Base-by-base conservation (phyloP, 2,113 vertebrate species). In the Archocentrus centrarchus region DNA sequence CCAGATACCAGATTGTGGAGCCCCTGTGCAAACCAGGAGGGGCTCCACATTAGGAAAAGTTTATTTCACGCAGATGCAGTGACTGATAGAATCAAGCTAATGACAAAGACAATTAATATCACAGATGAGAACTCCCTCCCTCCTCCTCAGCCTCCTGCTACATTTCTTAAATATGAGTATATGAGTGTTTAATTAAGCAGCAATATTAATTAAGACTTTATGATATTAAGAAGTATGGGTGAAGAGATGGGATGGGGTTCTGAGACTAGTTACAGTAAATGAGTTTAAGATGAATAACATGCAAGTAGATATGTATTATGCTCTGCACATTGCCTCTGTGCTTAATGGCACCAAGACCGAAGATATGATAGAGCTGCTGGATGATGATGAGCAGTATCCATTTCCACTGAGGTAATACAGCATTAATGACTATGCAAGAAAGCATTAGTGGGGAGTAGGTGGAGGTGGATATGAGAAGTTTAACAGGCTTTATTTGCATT, bases 121-220 rank as follows among this genome's bases (percentile, higher is more conserved):
- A 90, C 6, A 30, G 85, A 86, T 88, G 82, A 89, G 64, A 80
- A 80, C 79, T 63, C 63, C 83, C 87, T 73, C 83, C 76, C 78
- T 57, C 85, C 77, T 77, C 89, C 73, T 80, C 81, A 79, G n/a
- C 80, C 55, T 83, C 58, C 84, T 85, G 73, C 47, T 86, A 81
- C 84, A 86, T 85, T 93, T 85, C 82, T 95, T 94, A 94, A 95
- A 95, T 94, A 95, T 93, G 93, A 94, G 84, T 93, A 95, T 94
- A 95, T 88, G 93, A 94, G 85, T 93, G 90, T 95, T 96, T 95
- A 95, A 96, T 95, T 95, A 95, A 93, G 93, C 86, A 89, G 93
- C 86, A 86, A 87, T 93, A 94, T 95, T 94, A 95, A 94, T 95
- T 95, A 94, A 86, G 86, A 83, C 89, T 91, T 89, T 70, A 90